Percentiles rank a stretch among this genome's conserved stretches.
Evolutionary conservation across 2,113 vertebrate genomes (phyloP).

Genomic region (Scartelaos histophorus): DNA sequence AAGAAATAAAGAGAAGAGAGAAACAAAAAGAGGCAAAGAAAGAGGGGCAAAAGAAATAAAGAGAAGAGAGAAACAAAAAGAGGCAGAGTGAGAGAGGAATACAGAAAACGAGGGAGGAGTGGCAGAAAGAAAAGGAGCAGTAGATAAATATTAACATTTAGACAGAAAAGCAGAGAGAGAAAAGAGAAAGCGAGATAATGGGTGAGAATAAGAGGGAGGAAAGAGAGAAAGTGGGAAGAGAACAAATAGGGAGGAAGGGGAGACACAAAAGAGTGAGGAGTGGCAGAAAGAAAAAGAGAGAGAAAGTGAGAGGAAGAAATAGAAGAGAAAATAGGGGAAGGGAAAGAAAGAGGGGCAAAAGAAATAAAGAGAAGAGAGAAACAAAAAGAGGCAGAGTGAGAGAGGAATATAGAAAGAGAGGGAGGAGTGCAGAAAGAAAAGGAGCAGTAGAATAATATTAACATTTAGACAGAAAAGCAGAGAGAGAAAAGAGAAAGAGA

Average conservation of each 20-base stretch:
- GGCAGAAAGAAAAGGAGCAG: no score
- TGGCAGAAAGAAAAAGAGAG: background rate
- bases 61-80: background rate
- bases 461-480: background rate
- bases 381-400: conserved; percentile 2
- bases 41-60: background rate
- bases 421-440: background rate
- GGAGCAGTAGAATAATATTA: no score
- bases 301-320: background rate
- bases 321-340: background rate
- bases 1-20: background rate
- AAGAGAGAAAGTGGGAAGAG: background rate
- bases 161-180: background rate
- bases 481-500: background rate
- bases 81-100: conserved; percentile 3
- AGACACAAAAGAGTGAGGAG: background rate
- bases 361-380: background rate
- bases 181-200: background rate
- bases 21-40: conserved; percentile 1
- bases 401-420: background rate
- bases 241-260: background rate
- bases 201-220: background rate
- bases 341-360: background rate
- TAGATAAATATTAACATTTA: no score
- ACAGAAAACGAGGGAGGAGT: conserved; percentile 9